Percentiles rank a stretch among this genome's conserved stretches.
Evolutionary conservation across 2,888 invertebrate species (phyloP).

Genomic region (Drosophila picticornis): DNA sequence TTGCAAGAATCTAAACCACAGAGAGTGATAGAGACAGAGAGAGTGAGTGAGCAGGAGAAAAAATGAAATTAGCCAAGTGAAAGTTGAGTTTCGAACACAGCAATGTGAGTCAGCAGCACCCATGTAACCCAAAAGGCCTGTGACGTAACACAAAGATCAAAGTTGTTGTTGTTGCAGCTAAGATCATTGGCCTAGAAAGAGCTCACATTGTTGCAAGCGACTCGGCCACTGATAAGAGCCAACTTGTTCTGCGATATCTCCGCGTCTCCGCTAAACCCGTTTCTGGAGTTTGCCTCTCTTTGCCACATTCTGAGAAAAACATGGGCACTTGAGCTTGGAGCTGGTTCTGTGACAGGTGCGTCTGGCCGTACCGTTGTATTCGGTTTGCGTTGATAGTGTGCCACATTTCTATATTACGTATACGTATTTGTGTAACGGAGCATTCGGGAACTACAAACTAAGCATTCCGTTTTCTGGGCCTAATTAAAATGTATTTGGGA

Average conservation of each 20-base stretch:
- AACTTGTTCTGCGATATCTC: constrained; percentile 30
- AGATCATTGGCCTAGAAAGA: constrained; percentile 76
- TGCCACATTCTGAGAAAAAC: constrained; percentile 20
- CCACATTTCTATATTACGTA: constrained; percentile 73
- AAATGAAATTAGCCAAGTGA: constrained; percentile 36
- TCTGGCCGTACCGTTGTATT: constrained; percentile 30
- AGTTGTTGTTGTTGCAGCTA: constrained; percentile 23
- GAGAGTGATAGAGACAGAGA: constrained; percentile 4
- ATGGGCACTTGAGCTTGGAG: constrained; percentile 2
- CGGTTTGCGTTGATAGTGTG: constrained; percentile 38
- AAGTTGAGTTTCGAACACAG: constrained; percentile 43
- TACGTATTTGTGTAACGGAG: constrained; percentile 49
- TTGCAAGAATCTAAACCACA: constrained; percentile 51
- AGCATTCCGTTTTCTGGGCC: constrained; percentile 22
- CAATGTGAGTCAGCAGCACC: constrained; percentile 26
- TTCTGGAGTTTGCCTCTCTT: constrained; percentile 27
- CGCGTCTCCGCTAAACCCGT: constrained; percentile 54
- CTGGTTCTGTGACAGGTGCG: constrained; percentile 59
- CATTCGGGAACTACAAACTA: constrained; percentile 15
- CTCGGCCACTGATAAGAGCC: constrained; percentile 45
- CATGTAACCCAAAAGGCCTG: constrained; percentile 46
- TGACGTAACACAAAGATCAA: constrained; percentile 63
- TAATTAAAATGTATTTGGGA: constrained; percentile 73
- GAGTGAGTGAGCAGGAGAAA: constrained; percentile 2
- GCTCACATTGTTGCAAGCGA: constrained; percentile 38